Evolutionary conservation across 2,113 vertebrate genomes (phyloP), one percentile per base, ranked within the genome.

Genomic region (Miniopterus natalensis): DNA sequence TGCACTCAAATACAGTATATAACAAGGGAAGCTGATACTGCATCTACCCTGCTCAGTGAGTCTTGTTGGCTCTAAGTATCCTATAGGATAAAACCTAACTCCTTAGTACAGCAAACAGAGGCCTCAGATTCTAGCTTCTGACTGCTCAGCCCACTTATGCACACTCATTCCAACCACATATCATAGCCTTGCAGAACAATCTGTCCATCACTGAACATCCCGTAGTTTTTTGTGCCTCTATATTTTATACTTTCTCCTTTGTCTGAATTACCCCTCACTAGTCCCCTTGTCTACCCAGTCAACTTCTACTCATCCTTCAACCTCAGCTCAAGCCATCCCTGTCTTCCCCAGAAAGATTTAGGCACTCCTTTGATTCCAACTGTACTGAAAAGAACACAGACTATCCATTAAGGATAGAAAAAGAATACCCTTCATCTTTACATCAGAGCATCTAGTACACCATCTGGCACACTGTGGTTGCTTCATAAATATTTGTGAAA

Each of bases 401-500:
- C 74, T 91, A 92, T 81, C 92, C 73, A 85, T 78, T 90, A 91
- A 90, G 51, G 68, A 93, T 21, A 94, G 79, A 23, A 75, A 97
- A 95, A 88, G 70, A 45, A 83, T 81, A 90, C 78, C 49, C 61
- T 92, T 97, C 89, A 94, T 94, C 74, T 96, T 95, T 94, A 45
- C 89, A 93, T 83, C 79, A 89, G 63, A 95, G 21, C 49, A 93
- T 93, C 89, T 92, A 95, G 95, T 89, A 94, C 25, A 74, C 78
- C 93, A 96, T 93, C 86, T 87, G 86, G 79, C 65, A 96, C 63
- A 89, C 40, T 66, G 55, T 79, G 74, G 81, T 92, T 47, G 78
- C 51, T 96, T 96, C 86, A 96, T 96, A 96, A 92, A 94, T 86
- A 90, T 91, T 86, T 91, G 92, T 86, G 94, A 95, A 94, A 87